Evolutionary conservation across 23 tunicate genomes (phyloP), one percentile per base, ranked within the genome.

Genomic region (Aplidium turbinatum): DNA sequence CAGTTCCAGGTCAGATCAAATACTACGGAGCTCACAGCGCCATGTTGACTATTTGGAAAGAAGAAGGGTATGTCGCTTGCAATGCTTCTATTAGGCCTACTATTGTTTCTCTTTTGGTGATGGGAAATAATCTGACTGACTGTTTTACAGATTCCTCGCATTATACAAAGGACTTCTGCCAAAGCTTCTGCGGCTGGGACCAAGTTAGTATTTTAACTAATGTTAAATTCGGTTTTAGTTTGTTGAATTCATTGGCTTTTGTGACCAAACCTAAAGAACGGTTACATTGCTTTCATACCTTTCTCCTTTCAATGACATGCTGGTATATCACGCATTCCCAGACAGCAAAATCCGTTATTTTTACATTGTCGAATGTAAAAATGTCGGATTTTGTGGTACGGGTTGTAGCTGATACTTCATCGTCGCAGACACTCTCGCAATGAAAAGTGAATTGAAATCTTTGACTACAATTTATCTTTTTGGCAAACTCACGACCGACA

Each of bases 91-190:
- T n/a, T 53, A 19, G 19, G 25, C 13, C 46, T 58, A 48, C 22
- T 0, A 6, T 23, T 32, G 6, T 0, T 55, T 23, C 26, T 24
- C 38, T 38, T 36, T 38, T 20, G 7, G 3, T 60, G 16, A 6
- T 25, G 20, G n/a, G 7, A 4, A 6, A 60, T 11, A 16, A 27
- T 29, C 31, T 9, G 6, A 13, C 21, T 54, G 61, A 16, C 5
- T 60, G 9, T 4, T 65, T 79, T 73, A 16, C 79, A 88, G 96
- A 47, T 74, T 76, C 61, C 56, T 52, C 16, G 99, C 99, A 19
- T 47, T 94, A 31, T 94, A 89, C 86, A 87, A 87, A 48, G 99
- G 99, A 2, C 72, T 94, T 28, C 60, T 82, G 54, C 94, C 99
- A 35, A 94, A 94, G 57, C 57, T 94, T 11, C 45, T 94, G 74